Evolutionary conservation across 2,888 invertebrate genomes (phyloP).

Genomic region (Lasius platythorax): DNA sequence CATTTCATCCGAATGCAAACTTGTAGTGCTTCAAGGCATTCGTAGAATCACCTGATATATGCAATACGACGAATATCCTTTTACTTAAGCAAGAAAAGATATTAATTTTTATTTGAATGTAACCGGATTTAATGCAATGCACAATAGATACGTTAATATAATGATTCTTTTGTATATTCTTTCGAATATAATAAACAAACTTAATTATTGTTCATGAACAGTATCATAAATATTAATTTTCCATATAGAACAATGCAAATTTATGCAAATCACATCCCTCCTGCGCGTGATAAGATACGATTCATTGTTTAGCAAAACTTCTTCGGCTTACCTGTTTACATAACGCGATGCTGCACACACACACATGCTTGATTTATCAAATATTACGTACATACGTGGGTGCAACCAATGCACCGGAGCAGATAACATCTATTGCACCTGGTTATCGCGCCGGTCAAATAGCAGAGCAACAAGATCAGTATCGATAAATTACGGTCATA

Average conservation of each 20-base stretch:
- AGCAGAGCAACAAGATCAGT: neutral
- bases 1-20: neutral
- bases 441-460: slow-evolving; percentile 3
- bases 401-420: neutral
- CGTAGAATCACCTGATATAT: neutral
- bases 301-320: slow-evolving; percentile 46
- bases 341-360: slow-evolving; percentile 37
- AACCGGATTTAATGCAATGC: neutral
- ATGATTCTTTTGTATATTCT: neutral
- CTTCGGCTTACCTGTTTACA: slow-evolving; percentile 58
- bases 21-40: neutral
- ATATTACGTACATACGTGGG: slow-evolving; percentile 13
- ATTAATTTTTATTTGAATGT: neutral
- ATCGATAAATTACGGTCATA: slow-evolving; percentile 6
- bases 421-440: slow-evolving; percentile 35
- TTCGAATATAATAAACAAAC: neutral
- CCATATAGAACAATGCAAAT: neutral
- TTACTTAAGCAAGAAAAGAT: slow-evolving; percentile 3
- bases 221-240: neutral
- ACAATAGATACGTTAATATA: neutral
- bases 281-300: neutral
- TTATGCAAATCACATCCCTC: neutral
- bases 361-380: slow-evolving; percentile 61
- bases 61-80: neutral
- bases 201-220: neutral